These are phyloP conservation scores for Oligia strigilis DNA, from an alignment of 2,888 invertebrate genomes.

Conservation along the genomic window DNA sequence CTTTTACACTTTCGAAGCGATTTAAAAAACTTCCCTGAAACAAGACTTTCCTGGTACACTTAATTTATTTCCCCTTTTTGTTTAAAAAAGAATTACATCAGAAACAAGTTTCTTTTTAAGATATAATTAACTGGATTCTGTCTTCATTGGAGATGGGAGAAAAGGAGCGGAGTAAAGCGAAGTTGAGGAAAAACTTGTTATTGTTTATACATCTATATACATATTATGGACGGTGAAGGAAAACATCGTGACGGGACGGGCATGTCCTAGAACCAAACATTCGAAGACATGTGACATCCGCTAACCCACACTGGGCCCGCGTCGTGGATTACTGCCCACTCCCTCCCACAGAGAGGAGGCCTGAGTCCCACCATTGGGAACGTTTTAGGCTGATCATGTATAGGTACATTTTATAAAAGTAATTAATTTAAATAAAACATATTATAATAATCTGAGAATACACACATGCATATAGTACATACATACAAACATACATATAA, in stretches of 20 bases:
- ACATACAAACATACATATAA: too few species aligned
- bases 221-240: neutral
- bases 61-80: conserved; percentile 15
- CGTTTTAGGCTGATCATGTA: neutral
- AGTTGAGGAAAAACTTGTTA: neutral
- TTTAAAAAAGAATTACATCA: conserved; percentile 7
- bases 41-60: neutral
- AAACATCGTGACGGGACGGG: neutral
- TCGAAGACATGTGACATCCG: neutral
- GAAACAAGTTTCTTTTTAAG: conserved; percentile 31
- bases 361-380: neutral
- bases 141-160: neutral
- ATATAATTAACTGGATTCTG: conserved; percentile 16
- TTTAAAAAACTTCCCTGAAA: neutral
- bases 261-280: neutral
- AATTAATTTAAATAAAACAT: too few species aligned
- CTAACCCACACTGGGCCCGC: neutral
- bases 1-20: neutral
- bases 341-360: neutral
- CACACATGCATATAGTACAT: too few species aligned
- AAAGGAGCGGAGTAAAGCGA: neutral
- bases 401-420: too few species aligned
- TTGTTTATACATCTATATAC: neutral
- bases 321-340: neutral
- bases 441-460: too few species aligned